Base-by-base conservation (phyloP, 1,140 invertebrate genomes). In the Lepeophtheirus salmonis region DNA sequence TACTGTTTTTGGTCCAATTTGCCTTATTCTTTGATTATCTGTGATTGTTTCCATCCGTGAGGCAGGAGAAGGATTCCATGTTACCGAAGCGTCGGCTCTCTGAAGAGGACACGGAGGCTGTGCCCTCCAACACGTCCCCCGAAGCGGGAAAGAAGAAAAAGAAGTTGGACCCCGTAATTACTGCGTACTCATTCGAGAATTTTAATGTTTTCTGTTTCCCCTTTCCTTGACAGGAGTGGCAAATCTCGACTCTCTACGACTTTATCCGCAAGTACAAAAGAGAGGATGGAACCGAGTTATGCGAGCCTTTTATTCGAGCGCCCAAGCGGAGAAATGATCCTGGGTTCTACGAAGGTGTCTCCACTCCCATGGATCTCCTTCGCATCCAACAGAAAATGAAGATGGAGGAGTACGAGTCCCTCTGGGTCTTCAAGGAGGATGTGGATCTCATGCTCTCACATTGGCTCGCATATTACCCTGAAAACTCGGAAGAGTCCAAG, bases 311-410 rank as follows among this genome's bases (percentile, higher is more conserved):
- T 71, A 91, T 97, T 63, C 73, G 90, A 67, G 89, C 84, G 16
- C 90, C 91, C 6, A 95, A 94, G 70, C 76, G 89, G 63, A 77
- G 89, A 41, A 86, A 89, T 70, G 86, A 89, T 69, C 86, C 86
- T 50, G 80, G 81, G 25, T 89, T 89, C 71, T 89, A 89, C 73
- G 86, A 89, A 75, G 84, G 88, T 55, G 89, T 97, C 12, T 78
- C 80, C 6, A 86, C 89, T 70, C 90, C 91, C 13, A 96, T 96
- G 68, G 91, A 96, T 72, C 74, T 97, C 63, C 70, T 94, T 18
- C 84, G 88, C 74, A 87, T 94, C 18, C 90, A 95, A 71, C 90
- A 96, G 68, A 96, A 95, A 73, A 70, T 97, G 14, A 94, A 91
- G 77, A 92, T 86, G 13, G 91, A 96, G 65, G 87, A 89, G 63